These are phyloP conservation scores for Nysson spinosus DNA, from an alignment of 2,888 invertebrate genomes.

Conservation along the genomic window DNA sequence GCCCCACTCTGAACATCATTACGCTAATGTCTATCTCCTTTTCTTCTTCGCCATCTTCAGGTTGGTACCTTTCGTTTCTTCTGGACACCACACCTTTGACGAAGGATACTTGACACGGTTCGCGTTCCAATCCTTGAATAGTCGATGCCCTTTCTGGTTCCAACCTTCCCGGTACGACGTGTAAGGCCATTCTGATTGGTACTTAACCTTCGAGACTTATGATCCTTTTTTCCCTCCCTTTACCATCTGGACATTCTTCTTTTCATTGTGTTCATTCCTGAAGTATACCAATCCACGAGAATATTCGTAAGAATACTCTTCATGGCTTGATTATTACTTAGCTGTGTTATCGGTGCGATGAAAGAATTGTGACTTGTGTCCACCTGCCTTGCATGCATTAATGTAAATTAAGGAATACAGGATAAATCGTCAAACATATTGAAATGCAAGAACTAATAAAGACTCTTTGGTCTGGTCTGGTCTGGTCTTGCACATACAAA, in stretches of 20 bases:
- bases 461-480: no score
- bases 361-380: no score
- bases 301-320: neutral
- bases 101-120: slow-evolving; percentile 53
- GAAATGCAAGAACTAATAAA: no score
- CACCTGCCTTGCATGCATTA: no score
- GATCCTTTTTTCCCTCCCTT: slow-evolving; percentile 8
- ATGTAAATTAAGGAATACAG: no score
- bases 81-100: slow-evolving; percentile 43
- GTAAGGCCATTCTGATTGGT: slow-evolving; percentile 44
- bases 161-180: slow-evolving; percentile 33
- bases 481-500: no score
- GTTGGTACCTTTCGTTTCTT: slow-evolving; percentile 32
- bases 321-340: no score
- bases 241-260: slow-evolving; percentile 25
- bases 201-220: slow-evolving; percentile 47
- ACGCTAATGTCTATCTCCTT: slow-evolving; percentile 66
- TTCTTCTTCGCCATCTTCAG: slow-evolving; percentile 37
- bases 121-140: slow-evolving; percentile 41
- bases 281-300: neutral
- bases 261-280: slow-evolving; percentile 29
- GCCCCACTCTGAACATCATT: slow-evolving; percentile 66
- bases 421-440: no score
- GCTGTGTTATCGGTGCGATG: no score
- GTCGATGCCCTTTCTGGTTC: slow-evolving; percentile 40